Base-by-base conservation (phyloP, 2,797 vertebrate species). In the Pangasius mekongensis region DNA sequence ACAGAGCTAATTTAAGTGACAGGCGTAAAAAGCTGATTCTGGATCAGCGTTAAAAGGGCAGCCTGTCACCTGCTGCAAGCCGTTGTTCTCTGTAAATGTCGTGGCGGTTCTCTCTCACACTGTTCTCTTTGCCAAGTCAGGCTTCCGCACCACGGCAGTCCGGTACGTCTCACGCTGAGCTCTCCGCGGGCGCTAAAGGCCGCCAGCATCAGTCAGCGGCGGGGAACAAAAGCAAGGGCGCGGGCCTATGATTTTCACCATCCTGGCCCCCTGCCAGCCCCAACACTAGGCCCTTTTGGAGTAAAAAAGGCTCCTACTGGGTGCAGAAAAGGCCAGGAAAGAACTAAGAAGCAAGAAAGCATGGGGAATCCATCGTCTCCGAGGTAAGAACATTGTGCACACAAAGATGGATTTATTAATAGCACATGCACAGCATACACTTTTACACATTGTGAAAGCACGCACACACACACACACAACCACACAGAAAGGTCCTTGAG, bases 71-170 rank as follows among this genome's bases (percentile, higher is more conserved):
- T 39, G 78, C 85, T 83, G 86, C 43, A 86, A 83, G 56, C 76
- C 77, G 88, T 86, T 89, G 87, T 91, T 85, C 85, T 91, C 78
- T 80, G 89, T 91, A 92, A 92, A 91, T 90, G 92, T 91, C 77
- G 89, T 62, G 7, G 30, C 49, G 81, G 86, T 76, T 89, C 87
- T 90, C 69, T 54, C 86, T 91, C 90, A 85, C n/a, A 89, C 90
- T 91, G 90, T 84, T 90, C 86, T 87, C 89, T 89, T 87, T 87
- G 85, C 91, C 87, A 90, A 89, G 78, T 87, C 49, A 54, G 74
- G 87, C 90, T 92, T 92, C 91, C 91, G 90, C 91, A 39, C 91
- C 24, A 82, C 66, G 82, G 90, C 73, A 86, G 90, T 88, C 91
- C 91, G 86, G 91, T 87, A 86, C 64, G 81, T 82, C 85, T 89